phyloP scores from a whole-genome alignment of 2,797 vertebrate genomes.

The Carcharodon carcharias region DNA sequence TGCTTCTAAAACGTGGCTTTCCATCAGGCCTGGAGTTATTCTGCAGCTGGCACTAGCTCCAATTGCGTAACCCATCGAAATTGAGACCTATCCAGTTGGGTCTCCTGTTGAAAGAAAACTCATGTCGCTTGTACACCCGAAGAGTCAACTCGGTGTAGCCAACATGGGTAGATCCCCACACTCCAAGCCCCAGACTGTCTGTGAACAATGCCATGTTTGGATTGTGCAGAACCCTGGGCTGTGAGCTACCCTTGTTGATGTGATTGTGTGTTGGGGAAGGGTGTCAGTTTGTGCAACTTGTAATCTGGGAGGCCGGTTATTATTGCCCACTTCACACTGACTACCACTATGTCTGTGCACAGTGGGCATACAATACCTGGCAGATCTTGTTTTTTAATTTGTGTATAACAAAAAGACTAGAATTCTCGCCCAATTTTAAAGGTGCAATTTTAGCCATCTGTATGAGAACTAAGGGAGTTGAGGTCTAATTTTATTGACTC shows the following conservation, averaged over 20 bases:
- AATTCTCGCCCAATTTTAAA: too few relatives aligned
- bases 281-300: not conserved
- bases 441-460: not conserved
- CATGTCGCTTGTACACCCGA: not conserved
- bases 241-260: not conserved
- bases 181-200: not conserved
- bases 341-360: not conserved
- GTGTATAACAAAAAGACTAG: not conserved
- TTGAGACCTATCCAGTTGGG: too few relatives aligned
- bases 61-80: too few relatives aligned
- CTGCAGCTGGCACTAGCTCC: too few relatives aligned
- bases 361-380: not conserved
- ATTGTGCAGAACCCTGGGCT: not conserved
- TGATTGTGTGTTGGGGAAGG: not conserved
- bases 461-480: not conserved
- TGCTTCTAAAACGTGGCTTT: not conserved
- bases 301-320: not conserved
- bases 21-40: not conserved
- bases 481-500: not conserved
- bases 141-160: not conserved
- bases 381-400: not conserved
- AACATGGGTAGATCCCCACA: not conserved
- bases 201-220: not conserved
- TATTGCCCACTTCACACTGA: not conserved
- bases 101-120: not conserved